These are phyloP conservation scores for Pterocles burchelli DNA, from an alignment of 2,113 vertebrate species.

Conservation along the genomic window DNA sequence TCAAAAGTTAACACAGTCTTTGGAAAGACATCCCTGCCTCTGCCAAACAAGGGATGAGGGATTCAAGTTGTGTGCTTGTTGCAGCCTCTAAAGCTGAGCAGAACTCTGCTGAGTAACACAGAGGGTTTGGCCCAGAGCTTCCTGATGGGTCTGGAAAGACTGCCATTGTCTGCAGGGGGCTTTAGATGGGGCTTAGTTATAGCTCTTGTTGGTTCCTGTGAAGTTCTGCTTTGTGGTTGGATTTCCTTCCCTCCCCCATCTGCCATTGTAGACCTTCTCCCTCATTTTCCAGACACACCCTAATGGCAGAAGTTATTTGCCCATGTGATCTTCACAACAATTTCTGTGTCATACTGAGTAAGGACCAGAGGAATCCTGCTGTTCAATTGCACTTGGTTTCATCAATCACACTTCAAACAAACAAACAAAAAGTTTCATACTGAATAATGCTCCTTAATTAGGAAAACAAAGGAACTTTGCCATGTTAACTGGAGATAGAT, in stretches of 20 bases:
- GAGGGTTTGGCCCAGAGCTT: neutral
- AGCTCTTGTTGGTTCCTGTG: neutral
- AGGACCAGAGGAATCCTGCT: neutral
- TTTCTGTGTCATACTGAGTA: neutral
- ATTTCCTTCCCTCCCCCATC: fast-evolving
- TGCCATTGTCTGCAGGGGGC: neutral
- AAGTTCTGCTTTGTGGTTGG: neutral
- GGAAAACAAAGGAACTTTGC: neutral
- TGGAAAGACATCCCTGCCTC: neutral
- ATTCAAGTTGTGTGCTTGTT: neutral
- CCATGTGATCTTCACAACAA: neutral
- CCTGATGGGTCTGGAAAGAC: neutral
- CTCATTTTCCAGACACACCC: neutral
- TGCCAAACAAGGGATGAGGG: neutral
- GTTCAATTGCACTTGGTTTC: neutral
- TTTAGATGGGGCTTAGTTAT: neutral
- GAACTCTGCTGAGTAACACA: neutral
- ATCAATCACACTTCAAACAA: neutral
- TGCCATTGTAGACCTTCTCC: neutral
- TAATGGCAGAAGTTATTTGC: neutral
- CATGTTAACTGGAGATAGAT: neutral
- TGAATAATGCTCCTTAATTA: neutral
- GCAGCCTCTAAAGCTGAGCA: neutral
- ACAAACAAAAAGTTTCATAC: neutral
- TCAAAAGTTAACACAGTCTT: neutral